These are phyloP conservation scores for Lepus europaeus DNA, from an alignment of 2,113 vertebrate species.

Conservation along the genomic window DNA sequence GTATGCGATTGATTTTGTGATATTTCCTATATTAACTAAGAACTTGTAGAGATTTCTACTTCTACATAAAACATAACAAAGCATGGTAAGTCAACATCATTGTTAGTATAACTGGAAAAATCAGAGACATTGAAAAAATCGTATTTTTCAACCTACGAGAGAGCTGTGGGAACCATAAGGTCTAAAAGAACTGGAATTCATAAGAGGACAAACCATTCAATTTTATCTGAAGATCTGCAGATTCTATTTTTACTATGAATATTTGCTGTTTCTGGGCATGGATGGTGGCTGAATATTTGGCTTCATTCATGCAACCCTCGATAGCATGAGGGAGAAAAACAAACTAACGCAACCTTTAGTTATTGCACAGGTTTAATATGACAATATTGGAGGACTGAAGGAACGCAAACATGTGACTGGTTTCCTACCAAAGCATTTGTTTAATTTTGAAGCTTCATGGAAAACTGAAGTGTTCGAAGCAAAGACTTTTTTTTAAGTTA, in stretches of 20 bases:
- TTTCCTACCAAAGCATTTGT: background rate
- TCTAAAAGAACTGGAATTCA: background rate
- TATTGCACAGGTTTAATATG: background rate
- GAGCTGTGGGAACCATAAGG: background rate
- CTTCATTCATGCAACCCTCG: background rate
- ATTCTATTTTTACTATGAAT: slow-evolving; percentile 26
- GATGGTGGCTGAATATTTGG: background rate
- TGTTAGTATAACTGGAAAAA: background rate
- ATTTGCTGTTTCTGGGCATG: background rate
- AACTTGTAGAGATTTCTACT: background rate
- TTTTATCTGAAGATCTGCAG: background rate
- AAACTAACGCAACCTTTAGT: background rate
- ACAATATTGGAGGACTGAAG: background rate
- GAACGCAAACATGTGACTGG: background rate
- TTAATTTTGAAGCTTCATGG: slow-evolving; percentile 6
- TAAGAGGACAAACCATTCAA: background rate
- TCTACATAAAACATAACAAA: background rate
- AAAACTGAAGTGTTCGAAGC: background rate
- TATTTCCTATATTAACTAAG: background rate
- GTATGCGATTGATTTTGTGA: background rate
- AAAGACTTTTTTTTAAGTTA: background rate
- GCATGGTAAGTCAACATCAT: background rate
- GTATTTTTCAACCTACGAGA: background rate
- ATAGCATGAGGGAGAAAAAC: background rate
- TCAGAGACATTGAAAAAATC: background rate